phyloP scores from a whole-genome alignment of 1,140 invertebrate genomes.

The Orchesella cincta region DNA sequence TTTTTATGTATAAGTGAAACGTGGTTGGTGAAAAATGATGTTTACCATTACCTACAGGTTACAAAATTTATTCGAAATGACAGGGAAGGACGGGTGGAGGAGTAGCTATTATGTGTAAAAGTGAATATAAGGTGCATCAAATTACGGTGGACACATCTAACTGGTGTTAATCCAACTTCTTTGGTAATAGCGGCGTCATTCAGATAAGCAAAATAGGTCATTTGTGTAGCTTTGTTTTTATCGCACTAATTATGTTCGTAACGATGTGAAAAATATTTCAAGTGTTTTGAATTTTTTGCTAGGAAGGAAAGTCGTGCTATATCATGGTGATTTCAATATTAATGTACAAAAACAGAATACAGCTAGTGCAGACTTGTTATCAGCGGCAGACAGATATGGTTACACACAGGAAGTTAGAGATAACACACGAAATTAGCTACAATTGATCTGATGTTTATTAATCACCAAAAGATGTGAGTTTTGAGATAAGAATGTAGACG shows the following conservation, averaged over 20 bases:
- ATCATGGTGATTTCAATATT: not conserved
- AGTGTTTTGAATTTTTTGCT: not conserved
- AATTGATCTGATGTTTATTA: conserved; percentile 6
- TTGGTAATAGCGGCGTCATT: not conserved
- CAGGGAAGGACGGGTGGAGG: not conserved
- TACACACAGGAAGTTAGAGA: not conserved
- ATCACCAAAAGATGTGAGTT: not conserved
- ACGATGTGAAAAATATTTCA: not conserved
- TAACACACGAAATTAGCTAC: not conserved
- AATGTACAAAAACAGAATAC: not conserved
- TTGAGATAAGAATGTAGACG: not conserved
- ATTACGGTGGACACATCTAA: not conserved
- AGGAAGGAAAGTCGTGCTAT: not conserved
- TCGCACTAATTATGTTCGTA: not conserved
- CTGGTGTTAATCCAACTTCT: not conserved
- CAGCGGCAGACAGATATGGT: not conserved
- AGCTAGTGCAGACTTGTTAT: not conserved
- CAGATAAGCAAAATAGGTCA: not conserved
- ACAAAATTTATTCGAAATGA: not conserved
- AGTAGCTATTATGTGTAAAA: not conserved
- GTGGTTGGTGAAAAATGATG: not conserved
- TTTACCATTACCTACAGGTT: not conserved
- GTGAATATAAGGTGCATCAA: not conserved
- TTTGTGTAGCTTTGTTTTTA: not conserved
- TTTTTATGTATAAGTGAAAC: conserved; percentile 18